Base-by-base conservation (phyloP, 2,888 invertebrate species). In the Germaria angustata region DNA sequence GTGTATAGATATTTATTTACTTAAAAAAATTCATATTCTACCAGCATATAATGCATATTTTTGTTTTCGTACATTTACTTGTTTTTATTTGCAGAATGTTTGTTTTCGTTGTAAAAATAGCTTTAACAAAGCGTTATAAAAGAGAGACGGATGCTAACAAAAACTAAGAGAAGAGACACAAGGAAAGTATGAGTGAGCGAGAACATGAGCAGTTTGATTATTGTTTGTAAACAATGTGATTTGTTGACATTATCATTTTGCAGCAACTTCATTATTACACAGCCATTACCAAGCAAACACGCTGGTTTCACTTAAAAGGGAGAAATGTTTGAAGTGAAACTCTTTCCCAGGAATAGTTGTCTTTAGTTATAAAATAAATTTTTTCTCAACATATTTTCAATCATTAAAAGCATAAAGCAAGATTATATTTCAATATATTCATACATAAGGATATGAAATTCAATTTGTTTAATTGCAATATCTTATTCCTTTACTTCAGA, bases 221-320 rank as follows among this genome's bases (percentile, higher is more conserved):
- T 79, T 82, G 82, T 82, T 82, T 82, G 79, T 76, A 82, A 82
- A 79, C 82, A 82, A 82, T 71, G 51, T 69, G 57, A 76, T 79
- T 82, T 82, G 82, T 82, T 82, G 82, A 82, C 82, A 79, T 79
- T 82, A 79, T 82, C 79, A 53, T 79, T 79, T 66, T 71, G 66
- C 75, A 79, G 65, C 75, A 82, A 79, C 66, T 75, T 78, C 59
- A 79, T 79, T 79, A 39, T 75, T 69, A 79, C 17, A 57, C 22
- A 24, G n/a, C n/a, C 32, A 9, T 8, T 24, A 36, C 17, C 59
- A 20, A 36, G 20, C 20, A 55, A 59, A n/a, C 39, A 59, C 5
- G 2, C 3, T 6, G 15, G 3, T n/a, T 24, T 22, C n/a, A 24
- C 2, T 0, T 51, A n/a, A n/a, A n/a, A n/a, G n/a, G n/a, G n/a